Evolutionary conservation across 1,140 invertebrate species (phyloP), one percentile per base, ranked within the genome.

Genomic region (Phenacoccus solenopsis): DNA sequence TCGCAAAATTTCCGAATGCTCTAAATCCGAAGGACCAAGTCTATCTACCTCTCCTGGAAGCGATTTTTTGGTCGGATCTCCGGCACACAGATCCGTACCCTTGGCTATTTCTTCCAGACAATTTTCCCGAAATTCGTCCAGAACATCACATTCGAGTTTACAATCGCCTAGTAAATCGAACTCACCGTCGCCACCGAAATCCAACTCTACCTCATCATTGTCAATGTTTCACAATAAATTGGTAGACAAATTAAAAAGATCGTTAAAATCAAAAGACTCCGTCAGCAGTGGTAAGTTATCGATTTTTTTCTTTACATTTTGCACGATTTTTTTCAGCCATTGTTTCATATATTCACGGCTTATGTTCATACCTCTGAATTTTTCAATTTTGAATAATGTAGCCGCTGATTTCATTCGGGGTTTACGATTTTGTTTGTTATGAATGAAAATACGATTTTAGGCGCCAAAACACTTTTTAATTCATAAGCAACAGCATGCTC

Each of bases 151-250:
- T 74, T 80, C 79, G 74, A 83, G 83, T 72, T 80, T 84, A 59
- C 84, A 84, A 68, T 83, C 82, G 28, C 79, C 76, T 73, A 79
- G 76, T 74, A 84, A 79, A 77, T 80, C 75, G 77, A 82, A 78
- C 79, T 85, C 86, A 25, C 84, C 82, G 20, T 85, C 85, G 30
- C 86, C 81, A 69, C 81, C 82, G 78, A 85, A 85, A 77, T 83
- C 80, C 74, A 78, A 80, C 75, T 76, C 78, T 73, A 81, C 82
- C 21, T 84, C 80, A 73, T 89, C 88, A 71, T 79, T 89, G 72
- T 90, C 90, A 74, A 92, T 92, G 80, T 92, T 93, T 78, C 90
- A 92, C 82, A 87, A 84, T 77, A 85, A 89, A 72, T 82, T 93
- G 74, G 87, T 93, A 72, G 90, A 93, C 78, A 91, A 91, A 79